Conservation (phyloP, 2,888 invertebrate genomes). For the Keiferia lycopersicella region DNA sequence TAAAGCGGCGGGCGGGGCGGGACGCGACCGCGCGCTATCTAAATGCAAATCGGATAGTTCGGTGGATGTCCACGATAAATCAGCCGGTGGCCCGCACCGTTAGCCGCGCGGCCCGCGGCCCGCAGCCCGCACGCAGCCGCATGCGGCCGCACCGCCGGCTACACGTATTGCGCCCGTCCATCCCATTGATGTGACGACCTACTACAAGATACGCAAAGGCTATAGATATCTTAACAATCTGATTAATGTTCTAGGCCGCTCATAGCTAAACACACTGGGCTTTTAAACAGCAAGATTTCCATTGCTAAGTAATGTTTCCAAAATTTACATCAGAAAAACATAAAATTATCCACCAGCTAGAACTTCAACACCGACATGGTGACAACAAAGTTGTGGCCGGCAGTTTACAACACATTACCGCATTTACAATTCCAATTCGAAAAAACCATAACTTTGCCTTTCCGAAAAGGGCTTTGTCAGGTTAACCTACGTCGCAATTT, state of each 20-base stretch:
- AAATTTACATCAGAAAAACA: conserved; percentile 12
- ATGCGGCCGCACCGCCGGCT: conserved; percentile 37
- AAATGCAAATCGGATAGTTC: conserved; percentile 81
- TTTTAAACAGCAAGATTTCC: neutral
- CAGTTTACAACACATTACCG: conserved; percentile 22
- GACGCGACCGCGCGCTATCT: conserved; percentile 66
- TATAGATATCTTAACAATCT: neutral
- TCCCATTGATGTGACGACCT: neutral
- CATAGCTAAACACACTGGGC: neutral
- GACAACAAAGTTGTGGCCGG: conserved; percentile 4
- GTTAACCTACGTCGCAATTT: conserved; percentile 25
- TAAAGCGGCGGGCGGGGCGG: conserved; percentile 46
- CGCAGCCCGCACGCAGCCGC: conserved; percentile 48
- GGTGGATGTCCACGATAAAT: conserved; percentile 77
- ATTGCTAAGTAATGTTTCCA: neutral
- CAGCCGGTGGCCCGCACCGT: conserved; percentile 65
- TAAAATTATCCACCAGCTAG: conserved; percentile 29
- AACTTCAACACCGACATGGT: conserved; percentile 32
- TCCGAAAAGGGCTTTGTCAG: conserved; percentile 27
- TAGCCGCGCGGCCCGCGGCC: conserved; percentile 49
- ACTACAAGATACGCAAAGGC: neutral
- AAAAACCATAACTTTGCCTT: conserved; percentile 25
- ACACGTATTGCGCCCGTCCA: neutral
- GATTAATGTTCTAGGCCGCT: neutral
- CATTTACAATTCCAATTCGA: conserved; percentile 30